Base-by-base conservation (phyloP, 2,888 invertebrate species). In the Melanophora roralis region DNA sequence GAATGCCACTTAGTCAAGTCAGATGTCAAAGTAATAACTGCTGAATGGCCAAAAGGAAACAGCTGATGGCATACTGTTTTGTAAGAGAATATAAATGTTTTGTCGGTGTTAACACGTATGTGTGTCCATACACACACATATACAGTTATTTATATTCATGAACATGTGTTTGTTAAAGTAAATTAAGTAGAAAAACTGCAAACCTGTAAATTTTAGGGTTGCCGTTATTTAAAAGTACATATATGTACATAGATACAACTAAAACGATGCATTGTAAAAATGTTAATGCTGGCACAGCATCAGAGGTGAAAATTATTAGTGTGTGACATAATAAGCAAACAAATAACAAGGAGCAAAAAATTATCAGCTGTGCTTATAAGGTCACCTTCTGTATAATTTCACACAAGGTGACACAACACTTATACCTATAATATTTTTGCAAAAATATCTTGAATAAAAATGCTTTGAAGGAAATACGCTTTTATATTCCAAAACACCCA, bases 41-140 rank as follows among this genome's bases (percentile, higher is more conserved):
- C 60, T 47, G 62, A 27, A 45, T 55, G 51, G 51, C 16, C 23
- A 57, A 64, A 76, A 67, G 71, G 62, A 72, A 80, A 80, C 80
- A 80, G 80, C 80, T 80, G 80, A 76, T 72, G n/a, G 69, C 68
- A 69, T 65, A 65, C 19, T 55, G n/a, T n/a, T n/a, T n/a, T n/a
- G n/a, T n/a, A n/a, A n/a, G n/a, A n/a, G n/a, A n/a, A n/a, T n/a
- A n/a, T n/a, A n/a, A n/a, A n/a, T n/a, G n/a, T n/a, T 43, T 3
- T 8, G 23, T 23, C 3, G 40, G 16, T 14, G 5, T 49, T 1
- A 9, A 2, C 23, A 0, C 59, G 23, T 16, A 27, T 47, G 43
- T 34, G 12, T 38, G 14, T 45, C n/a, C n/a, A n/a, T n/a, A n/a
- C n/a, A n/a, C n/a, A n/a, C n/a, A n/a, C n/a, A n/a, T n/a, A n/a